These are phyloP conservation scores for Siphlonurus alternatus DNA, from an alignment of 2,888 invertebrate genomes.

Conservation along the genomic window DNA sequence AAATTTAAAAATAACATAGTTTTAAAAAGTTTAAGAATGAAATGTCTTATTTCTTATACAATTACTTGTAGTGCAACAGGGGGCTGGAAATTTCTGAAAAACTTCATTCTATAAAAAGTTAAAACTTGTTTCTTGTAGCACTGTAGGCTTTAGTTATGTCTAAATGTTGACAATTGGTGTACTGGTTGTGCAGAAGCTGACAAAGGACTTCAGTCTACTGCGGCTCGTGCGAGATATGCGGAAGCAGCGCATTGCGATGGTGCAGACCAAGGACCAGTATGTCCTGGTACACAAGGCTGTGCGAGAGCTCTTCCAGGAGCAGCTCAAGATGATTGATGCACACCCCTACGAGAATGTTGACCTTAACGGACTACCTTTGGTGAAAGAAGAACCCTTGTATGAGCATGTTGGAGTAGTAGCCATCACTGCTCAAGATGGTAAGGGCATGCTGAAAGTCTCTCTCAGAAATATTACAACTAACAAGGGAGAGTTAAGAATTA, in stretches of 20 bases:
- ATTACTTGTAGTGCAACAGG: no score
- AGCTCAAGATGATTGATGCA: slow-evolving; percentile 32
- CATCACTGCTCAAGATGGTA: slow-evolving; percentile 15
- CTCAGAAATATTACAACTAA: background rate
- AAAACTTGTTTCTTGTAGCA: no score
- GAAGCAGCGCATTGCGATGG: slow-evolving; percentile 35
- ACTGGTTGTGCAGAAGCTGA: slow-evolving; percentile 29
- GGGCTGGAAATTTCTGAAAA: no score
- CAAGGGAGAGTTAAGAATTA: background rate
- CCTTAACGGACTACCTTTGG: slow-evolving; percentile 24
- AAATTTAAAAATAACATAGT: no score
- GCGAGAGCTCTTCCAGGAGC: slow-evolving; percentile 32
- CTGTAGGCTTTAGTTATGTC: no score
- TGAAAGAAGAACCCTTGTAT: slow-evolving; percentile 21
- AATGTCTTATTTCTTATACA: no score
- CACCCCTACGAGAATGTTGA: slow-evolving; percentile 35
- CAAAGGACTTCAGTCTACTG: slow-evolving; percentile 31
- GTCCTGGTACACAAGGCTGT: slow-evolving; percentile 35
- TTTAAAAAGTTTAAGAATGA: no score
- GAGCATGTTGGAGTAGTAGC: slow-evolving; percentile 20
- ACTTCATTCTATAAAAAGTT: no score
- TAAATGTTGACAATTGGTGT: no score
- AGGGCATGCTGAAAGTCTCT: background rate
- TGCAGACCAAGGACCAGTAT: slow-evolving; percentile 36
- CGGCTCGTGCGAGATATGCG: slow-evolving; percentile 34